Conservation (phyloP, 2,888 invertebrate genomes). For the Lypha dubia region DNA sequence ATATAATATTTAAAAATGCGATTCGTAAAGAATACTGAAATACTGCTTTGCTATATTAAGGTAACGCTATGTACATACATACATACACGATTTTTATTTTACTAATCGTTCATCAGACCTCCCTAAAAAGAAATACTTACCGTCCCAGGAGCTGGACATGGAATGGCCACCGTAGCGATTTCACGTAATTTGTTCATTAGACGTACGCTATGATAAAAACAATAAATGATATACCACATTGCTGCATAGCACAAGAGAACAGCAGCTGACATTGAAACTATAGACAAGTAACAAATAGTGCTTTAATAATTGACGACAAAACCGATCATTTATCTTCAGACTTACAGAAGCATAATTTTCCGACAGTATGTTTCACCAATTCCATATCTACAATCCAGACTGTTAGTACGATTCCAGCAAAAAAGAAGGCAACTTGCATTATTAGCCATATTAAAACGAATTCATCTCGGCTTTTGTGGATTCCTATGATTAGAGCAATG, state of each 20-base stretch:
- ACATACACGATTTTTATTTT: background rate
- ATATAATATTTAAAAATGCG: too few relatives aligned
- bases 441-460: constrained; percentile 82
- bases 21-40: too few relatives aligned
- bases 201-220: constrained; percentile 81
- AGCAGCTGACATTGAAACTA: constrained; percentile 79
- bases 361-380: constrained; percentile 79
- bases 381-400: constrained; percentile 79
- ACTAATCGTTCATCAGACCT: too few relatives aligned
- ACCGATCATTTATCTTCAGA: constrained; percentile 43
- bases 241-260: constrained; percentile 79
- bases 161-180: constrained; percentile 83
- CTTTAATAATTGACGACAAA: background rate
- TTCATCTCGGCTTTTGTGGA: constrained; percentile 81
- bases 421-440: constrained; percentile 79
- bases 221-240: constrained; percentile 82
- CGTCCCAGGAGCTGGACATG: constrained; percentile 82
- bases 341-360: constrained; percentile 81
- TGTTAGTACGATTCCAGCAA: constrained; percentile 76
- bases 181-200: constrained; percentile 82
- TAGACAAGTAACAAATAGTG: background rate
- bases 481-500: constrained; percentile 81
- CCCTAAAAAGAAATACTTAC: constrained; percentile 75
- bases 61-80: too few relatives aligned
- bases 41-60: too few relatives aligned